Evolutionary conservation across 2,888 invertebrate genomes (phyloP).

Genomic region (Ischnus inquisitorius): DNA sequence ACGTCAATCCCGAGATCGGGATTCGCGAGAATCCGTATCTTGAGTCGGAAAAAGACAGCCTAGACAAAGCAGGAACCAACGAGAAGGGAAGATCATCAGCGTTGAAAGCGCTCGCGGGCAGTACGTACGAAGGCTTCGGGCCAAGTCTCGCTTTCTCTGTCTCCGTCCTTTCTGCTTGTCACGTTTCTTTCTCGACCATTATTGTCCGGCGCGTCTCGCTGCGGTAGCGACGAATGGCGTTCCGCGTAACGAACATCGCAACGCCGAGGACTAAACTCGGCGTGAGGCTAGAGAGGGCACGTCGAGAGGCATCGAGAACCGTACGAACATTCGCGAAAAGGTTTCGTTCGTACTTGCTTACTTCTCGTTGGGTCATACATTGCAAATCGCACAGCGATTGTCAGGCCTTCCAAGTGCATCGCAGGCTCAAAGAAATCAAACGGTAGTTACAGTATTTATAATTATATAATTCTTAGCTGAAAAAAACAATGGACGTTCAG

Average conservation of each 20-base stretch:
- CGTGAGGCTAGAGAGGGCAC: conserved; percentile 14
- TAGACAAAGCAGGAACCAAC: conserved; percentile 49
- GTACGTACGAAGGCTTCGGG: conserved; percentile 28
- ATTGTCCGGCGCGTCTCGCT: conserved; percentile 57
- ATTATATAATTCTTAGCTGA: neutral
- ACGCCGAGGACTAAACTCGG: conserved; percentile 46
- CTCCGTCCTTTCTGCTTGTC: conserved; percentile 1
- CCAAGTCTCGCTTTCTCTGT: conserved; percentile 22
- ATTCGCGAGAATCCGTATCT: conserved; percentile 51
- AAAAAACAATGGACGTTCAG: neutral
- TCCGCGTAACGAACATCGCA: conserved; percentile 52
- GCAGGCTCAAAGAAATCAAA: neutral
- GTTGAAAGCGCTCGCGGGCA: conserved; percentile 27
- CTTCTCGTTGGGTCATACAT: neutral
- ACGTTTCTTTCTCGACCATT: conserved; percentile 53
- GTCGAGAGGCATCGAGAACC: conserved; percentile 36
- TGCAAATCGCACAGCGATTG: neutral
- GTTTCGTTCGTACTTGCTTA: neutral
- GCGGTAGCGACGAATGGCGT: conserved; percentile 36
- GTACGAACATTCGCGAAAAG: conserved; percentile 34
- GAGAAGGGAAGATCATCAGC: conserved; percentile 37
- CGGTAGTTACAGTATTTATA: neutral
- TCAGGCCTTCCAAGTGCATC: neutral
- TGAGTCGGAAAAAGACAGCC: conserved; percentile 57
- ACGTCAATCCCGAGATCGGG: conserved; percentile 47